A percentile compares a stretch with the other conserved stretches of the same genome.
These are phyloP conservation scores for Pachypsylla venusta DNA, from an alignment of 1,140 invertebrate species.

Conservation along the genomic window DNA sequence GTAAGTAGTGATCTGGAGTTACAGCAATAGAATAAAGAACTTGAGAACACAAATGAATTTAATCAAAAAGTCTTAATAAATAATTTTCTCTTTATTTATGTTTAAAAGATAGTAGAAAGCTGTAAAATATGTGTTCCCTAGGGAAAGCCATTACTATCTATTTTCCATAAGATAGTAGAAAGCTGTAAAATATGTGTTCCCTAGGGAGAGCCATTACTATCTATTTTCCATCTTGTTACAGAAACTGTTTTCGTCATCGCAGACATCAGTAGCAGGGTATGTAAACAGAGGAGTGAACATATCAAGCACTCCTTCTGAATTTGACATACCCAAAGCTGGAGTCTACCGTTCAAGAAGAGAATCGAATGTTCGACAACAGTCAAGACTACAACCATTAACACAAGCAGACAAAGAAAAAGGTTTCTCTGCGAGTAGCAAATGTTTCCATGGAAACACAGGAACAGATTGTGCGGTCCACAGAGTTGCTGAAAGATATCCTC, in stretches of 20 bases:
- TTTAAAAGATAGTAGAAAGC: too few species aligned
- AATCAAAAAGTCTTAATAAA: too few species aligned
- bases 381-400: neutral
- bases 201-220: too few species aligned
- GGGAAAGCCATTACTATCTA: too few species aligned
- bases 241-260: conserved; percentile 7
- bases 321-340: neutral
- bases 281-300: conserved; percentile 1
- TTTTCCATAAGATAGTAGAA: too few species aligned
- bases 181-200: too few species aligned
- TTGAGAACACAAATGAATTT: too few species aligned
- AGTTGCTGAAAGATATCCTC: conserved; percentile 1
- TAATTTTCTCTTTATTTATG: too few species aligned
- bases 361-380: neutral
- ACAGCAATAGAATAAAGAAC: too few species aligned
- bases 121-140: too few species aligned
- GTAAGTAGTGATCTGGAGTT: too few species aligned
- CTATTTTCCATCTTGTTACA: neutral
- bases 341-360: neutral
- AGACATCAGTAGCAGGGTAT: neutral
- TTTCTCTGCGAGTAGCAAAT: neutral
- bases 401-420: neutral
- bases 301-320: neutral
- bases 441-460: conserved; percentile 1
- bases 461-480: conserved; percentile 12